Evolutionary conservation across 2,113 vertebrate genomes (phyloP), one percentile per base, ranked within the genome.

Genomic region (Pyrgilauda ruficollis): DNA sequence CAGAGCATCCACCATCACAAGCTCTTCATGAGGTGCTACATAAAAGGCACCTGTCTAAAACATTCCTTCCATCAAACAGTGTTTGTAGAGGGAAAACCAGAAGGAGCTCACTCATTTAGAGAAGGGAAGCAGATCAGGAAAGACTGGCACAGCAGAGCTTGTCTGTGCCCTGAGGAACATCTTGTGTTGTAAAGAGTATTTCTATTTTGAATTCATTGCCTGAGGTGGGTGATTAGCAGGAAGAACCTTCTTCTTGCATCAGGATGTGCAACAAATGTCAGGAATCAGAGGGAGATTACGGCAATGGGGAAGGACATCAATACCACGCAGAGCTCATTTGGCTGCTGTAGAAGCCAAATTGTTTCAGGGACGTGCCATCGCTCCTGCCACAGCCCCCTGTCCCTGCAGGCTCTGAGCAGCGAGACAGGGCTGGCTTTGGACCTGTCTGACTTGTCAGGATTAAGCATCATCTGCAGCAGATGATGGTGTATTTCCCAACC

Each of bases 181-280:
- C 82, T 83, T 76, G 37, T 5, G 11, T 44, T 90, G 44, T 50
- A 92, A 77, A 83, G 80, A 95, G 76, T 35, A 88, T 70, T 95
- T 64, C 59, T 85, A 3, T 88, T 96, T 91, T 80, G 49, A 92
- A 93, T 77, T 80, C 56, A 69, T 43, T 49, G 95, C 94, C 81
- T 72, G 22, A 94, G 96, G 85, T 89, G 53, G 66, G 88, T 53
- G 58, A 96, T 97, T 97, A 97, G 89, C 95, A 95, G 58, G 92
- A 94, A 94, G 76, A 97, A 91, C 93, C 95, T 97, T 96, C 96
- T 95, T 90, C 88, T 95, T 97, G 86, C 94, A 97, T 97, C 97
- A 97, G 72, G 88, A 83, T 46, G 84, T n/a, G 55, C 91, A 95
- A 97, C 87, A 94, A 97, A 82, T 39, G 14, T 94, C 93, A 96